Base-by-base conservation (phyloP, 2,888 invertebrate genomes). In the Elmis aenea region DNA sequence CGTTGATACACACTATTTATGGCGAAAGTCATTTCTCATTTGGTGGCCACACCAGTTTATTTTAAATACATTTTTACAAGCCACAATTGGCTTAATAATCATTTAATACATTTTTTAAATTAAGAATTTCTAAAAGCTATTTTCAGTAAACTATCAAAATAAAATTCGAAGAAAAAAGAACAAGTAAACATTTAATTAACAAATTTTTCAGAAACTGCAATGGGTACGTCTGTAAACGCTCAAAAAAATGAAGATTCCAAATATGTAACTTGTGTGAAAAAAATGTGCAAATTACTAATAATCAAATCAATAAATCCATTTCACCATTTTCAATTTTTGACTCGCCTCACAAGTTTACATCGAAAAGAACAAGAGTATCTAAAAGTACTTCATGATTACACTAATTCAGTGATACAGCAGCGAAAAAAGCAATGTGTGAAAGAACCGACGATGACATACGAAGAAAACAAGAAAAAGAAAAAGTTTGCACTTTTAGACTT, bases 151-250 rank as follows among this genome's bases (percentile, higher is more conserved):
- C 8, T 6, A 5, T 6, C 5, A 18, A 18, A 8, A 18, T 5
- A 6, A 6, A 6, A 18, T 18, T 18, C 8, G 5, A 18, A 18
- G 8, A n/a, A n/a, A n/a, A n/a, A n/a, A n/a, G n/a, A n/a, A n/a
- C n/a, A n/a, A n/a, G n/a, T n/a, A n/a, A 6, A 18, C 5, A 5
- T 5, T 8, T 18, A 18, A 5, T 20, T 11, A 2, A n/a, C n/a
- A n/a, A n/a, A n/a, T 26, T n/a, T 15, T 27, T 6, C 18, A 85
- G 90, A 91, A 69, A 82, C 87, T 4, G 84, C 90, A 6, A 91
- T 92, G 90, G 91, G 89, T 1, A 75, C 79, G 5, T 74, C 76
- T 13, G 69, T 87, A 0, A 72, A 84, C 57, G 85, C 87, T 0
- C 88, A 89, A 61, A 68, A 69, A 3, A 70, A 83, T 55, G 70